Conservation (phyloP, 2,888 invertebrate species). For the Apeira syringaria region DNA sequence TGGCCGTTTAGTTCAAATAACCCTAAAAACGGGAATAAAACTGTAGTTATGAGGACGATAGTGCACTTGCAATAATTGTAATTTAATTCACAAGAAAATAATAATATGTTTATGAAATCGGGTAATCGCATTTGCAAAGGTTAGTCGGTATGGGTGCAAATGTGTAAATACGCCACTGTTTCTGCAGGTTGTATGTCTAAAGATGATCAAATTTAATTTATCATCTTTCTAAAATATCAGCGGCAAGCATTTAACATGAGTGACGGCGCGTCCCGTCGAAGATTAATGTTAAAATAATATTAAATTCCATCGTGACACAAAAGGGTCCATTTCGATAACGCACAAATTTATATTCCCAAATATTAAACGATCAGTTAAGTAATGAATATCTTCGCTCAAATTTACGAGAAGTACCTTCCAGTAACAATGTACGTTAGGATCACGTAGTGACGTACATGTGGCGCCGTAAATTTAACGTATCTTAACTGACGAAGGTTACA, state of each 20-base stretch:
- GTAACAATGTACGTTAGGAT: neutral
- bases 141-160: no score
- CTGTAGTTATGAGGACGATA: no score
- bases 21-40: no score
- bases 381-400: slow-evolving; percentile 7
- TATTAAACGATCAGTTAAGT: slow-evolving; percentile 8
- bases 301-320: slow-evolving; percentile 26
- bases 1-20: no score
- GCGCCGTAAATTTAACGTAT: no score
- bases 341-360: slow-evolving; percentile 23
- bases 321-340: slow-evolving; percentile 23
- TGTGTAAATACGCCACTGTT: no score
- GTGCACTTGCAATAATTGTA: no score
- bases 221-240: slow-evolving; percentile 13
- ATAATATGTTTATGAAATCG: no score
- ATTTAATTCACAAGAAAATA: no score
- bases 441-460: neutral
- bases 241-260: slow-evolving; percentile 16
- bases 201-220: slow-evolving; percentile 15
- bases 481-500: no score
- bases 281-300: slow-evolving; percentile 31
- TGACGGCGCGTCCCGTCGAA: slow-evolving; percentile 16
- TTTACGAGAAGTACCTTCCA: neutral
- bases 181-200: no score
- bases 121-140: no score